phyloP scores from a whole-genome alignment of 2,888 invertebrate genomes.

The Chymomyza caudatula region DNA sequence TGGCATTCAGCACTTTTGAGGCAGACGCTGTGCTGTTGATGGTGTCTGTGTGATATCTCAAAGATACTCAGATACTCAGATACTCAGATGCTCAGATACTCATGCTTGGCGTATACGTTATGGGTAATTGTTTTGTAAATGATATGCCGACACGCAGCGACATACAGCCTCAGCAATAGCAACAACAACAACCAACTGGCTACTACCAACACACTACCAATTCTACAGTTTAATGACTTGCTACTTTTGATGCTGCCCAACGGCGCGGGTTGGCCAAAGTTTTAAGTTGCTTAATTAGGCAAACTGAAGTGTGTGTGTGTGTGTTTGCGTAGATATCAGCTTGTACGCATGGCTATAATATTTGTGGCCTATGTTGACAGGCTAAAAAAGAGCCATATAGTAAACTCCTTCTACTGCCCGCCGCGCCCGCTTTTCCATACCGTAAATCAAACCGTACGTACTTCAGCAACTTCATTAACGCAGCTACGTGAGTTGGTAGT shows the following conservation, averaged over 20 bases:
- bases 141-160: constrained; percentile 38
- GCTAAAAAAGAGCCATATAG: constrained; percentile 35
- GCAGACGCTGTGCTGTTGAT: not conserved
- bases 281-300: constrained; percentile 62
- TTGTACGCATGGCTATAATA: constrained; percentile 34
- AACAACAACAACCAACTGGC: not conserved
- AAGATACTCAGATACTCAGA: constrained; percentile 9
- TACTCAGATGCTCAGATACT: constrained; percentile 11
- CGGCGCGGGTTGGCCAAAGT: constrained; percentile 33
- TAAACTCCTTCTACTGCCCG: constrained; percentile 10
- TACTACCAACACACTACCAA: not conserved
- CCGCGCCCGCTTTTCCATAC: not conserved
- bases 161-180: not conserved
- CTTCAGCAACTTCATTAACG: constrained; percentile 62
- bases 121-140: constrained; percentile 64
- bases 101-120: constrained; percentile 36
- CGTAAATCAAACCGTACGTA: constrained; percentile 34
- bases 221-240: constrained; percentile 54
- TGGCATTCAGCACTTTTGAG: not conserved
- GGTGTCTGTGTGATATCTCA: not conserved
- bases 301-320: not conserved
- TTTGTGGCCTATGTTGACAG: constrained; percentile 58
- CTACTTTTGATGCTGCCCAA: constrained; percentile 40
- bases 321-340: constrained; percentile 2
- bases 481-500: not conserved